Conservation (phyloP, 2,113 vertebrate genomes). For the Climacteris rufus region DNA sequence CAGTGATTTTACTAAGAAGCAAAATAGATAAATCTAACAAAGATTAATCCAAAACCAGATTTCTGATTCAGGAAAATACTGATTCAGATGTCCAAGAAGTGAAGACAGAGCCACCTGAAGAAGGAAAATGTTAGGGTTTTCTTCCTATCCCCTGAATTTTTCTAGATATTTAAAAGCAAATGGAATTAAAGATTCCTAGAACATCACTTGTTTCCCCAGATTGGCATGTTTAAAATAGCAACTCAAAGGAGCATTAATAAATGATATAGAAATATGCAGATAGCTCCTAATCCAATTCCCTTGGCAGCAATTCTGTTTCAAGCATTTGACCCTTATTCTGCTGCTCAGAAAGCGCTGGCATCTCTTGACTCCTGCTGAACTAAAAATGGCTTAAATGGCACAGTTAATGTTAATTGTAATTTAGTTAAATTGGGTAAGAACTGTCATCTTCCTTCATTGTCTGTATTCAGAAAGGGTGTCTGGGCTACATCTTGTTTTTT, state of each 20-base stretch:
- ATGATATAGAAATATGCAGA: neutral
- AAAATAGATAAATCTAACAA: neutral
- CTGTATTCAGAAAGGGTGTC: neutral
- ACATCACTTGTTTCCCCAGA: neutral
- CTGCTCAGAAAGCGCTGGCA: neutral
- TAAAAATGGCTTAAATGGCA: neutral
- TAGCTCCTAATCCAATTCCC: neutral
- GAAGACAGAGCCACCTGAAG: neutral
- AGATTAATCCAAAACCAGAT: neutral
- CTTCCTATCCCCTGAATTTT: neutral
- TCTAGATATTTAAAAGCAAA: neutral
- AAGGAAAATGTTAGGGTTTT: neutral
- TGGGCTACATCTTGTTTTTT: neutral
- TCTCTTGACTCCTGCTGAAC: neutral
- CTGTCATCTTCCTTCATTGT: neutral
- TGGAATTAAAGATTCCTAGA: neutral
- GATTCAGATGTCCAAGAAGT: neutral
- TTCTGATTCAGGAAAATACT: neutral
- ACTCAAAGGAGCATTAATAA: neutral
- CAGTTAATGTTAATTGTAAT: neutral
- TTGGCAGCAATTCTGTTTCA: neutral
- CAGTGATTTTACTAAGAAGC: neutral
- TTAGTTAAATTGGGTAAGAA: neutral
- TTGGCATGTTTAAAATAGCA: neutral
- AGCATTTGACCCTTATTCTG: neutral